Percentiles rank a stretch among this genome's conserved stretches.
Evolutionary conservation across 2,888 invertebrate genomes (phyloP).

Genomic region (Erebia epiphron): DNA sequence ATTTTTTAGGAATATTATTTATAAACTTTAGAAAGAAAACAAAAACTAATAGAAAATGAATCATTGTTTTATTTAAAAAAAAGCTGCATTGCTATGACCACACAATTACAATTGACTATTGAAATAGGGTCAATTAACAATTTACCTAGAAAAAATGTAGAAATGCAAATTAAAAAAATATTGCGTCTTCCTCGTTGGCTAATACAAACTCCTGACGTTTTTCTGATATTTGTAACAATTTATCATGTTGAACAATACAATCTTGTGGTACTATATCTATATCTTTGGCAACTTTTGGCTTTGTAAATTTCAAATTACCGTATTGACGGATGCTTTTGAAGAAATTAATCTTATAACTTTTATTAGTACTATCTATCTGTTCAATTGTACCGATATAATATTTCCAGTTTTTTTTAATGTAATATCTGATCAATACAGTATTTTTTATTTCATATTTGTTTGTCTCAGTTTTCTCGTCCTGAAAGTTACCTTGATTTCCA

Average conservation of each 20-base stretch:
- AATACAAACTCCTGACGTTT: constrained; percentile 16
- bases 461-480: constrained; percentile 14
- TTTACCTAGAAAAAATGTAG: too few relatives aligned
- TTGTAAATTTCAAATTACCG: constrained; percentile 16
- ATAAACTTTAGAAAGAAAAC: too few relatives aligned
- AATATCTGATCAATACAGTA: constrained; percentile 14
- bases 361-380: constrained; percentile 14
- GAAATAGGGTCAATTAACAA: too few relatives aligned
- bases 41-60: too few relatives aligned
- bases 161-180: not conserved
- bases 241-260: constrained; percentile 14
- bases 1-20: not conserved
- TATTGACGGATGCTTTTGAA: constrained; percentile 10
- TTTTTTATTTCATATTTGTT: constrained; percentile 16
- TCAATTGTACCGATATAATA: constrained; percentile 17
- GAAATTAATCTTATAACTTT: constrained; percentile 14
- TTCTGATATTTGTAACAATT: constrained; percentile 15
- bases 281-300: constrained; percentile 16
- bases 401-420: constrained; percentile 16
- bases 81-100: too few relatives aligned
- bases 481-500: constrained; percentile 10
- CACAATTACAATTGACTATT: too few relatives aligned
- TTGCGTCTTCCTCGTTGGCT: constrained; percentile 14
- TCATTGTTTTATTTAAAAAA: too few relatives aligned
- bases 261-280: constrained; percentile 6